Evolutionary conservation across 1,140 invertebrate genomes (phyloP).

Genomic region (Eueides isabella): DNA sequence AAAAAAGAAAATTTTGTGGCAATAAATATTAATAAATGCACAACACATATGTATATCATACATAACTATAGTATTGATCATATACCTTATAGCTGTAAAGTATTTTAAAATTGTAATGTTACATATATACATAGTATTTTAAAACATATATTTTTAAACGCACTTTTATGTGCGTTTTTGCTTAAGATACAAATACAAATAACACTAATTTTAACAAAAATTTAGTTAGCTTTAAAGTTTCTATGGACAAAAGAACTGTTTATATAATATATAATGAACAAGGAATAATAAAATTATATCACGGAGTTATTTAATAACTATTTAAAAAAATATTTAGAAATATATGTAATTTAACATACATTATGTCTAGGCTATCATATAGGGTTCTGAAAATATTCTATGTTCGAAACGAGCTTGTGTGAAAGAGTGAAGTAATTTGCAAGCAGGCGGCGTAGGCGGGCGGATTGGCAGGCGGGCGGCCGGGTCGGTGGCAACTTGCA

Average conservation of each 20-base stretch:
- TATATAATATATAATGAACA: too few species aligned
- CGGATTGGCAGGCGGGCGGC: conserved; percentile 15
- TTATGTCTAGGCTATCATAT: background rate
- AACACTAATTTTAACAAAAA: background rate
- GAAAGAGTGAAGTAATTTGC: conserved; percentile 19
- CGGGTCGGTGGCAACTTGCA: conserved; percentile 33
- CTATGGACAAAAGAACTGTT: background rate
- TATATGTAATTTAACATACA: background rate
- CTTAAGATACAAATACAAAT: background rate
- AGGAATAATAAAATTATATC: too few species aligned
- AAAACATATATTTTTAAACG: too few species aligned
- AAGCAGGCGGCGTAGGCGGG: background rate
- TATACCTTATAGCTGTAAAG: background rate
- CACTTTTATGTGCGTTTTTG: background rate
- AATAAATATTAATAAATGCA: background rate
- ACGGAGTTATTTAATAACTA: too few species aligned
- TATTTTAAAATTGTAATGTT: background rate
- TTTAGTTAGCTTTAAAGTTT: background rate
- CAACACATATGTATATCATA: background rate
- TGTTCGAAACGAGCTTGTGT: background rate
- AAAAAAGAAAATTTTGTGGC: background rate
- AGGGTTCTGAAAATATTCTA: background rate
- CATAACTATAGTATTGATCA: background rate
- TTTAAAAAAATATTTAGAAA: background rate
- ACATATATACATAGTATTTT: too few species aligned